phyloP scores from a whole-genome alignment of 2,797 vertebrate species.

The Hemibagrus guttatus region DNA sequence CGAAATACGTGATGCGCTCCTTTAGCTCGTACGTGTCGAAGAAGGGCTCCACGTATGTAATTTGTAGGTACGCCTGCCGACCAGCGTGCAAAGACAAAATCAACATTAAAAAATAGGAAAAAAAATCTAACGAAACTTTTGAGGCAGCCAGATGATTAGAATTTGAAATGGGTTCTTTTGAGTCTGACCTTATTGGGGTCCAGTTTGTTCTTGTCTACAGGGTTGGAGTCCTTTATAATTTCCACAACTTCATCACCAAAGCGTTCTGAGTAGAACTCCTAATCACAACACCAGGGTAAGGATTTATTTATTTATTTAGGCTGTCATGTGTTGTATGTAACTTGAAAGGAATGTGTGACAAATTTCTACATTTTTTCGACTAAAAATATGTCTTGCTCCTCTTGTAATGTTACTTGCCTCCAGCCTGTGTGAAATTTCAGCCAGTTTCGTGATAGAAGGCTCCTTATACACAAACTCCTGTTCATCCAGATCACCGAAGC shows the following conservation, averaged over 20 bases:
- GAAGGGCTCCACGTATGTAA: conserved; percentile 96
- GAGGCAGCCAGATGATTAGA: not conserved
- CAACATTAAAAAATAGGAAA: not conserved
- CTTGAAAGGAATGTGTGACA: not conserved
- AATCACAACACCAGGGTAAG: not conserved
- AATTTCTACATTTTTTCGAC: not conserved
- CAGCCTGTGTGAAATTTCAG: conserved; percentile 94
- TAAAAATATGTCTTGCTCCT: not conserved
- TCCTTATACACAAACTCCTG: conserved; percentile 99
- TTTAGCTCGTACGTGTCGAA: conserved; percentile 99
- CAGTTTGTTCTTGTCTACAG: conserved; percentile 97
- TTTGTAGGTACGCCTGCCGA: conserved; percentile 91
- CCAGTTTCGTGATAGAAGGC: conserved; percentile 95
- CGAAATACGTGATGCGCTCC: conserved; percentile 97
- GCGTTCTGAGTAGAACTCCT: conserved; percentile 96
- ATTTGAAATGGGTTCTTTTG: not conserved
- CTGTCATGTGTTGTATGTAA: not conserved
- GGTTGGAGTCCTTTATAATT: conserved; percentile 98
- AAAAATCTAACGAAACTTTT: not conserved
- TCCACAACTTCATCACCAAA: conserved; percentile 96
- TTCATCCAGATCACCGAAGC: conserved; percentile 95
- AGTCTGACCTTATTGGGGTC: conserved; percentile 89
- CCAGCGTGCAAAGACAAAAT: not conserved
- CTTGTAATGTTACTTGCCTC: conserved; percentile 73
- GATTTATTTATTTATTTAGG: not conserved